Conservation (phyloP, 2,888 invertebrate species). For the Meghimatium bilineatum region DNA sequence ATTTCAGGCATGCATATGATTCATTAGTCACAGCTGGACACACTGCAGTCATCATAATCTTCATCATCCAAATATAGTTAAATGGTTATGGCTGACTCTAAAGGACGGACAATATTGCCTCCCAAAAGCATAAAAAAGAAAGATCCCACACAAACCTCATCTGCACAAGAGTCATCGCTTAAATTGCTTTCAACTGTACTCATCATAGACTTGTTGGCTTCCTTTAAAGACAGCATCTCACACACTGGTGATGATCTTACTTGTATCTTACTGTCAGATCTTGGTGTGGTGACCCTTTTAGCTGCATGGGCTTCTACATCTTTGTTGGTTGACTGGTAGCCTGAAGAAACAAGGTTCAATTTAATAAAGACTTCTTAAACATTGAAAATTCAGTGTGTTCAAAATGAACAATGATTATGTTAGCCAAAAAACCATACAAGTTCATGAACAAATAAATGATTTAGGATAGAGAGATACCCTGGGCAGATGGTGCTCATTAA, state of each 20-base stretch:
- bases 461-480: too few species aligned
- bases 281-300: slow-evolving; percentile 32
- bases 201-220: slow-evolving; percentile 71
- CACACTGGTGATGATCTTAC: slow-evolving; percentile 55
- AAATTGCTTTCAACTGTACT: slow-evolving; percentile 12
- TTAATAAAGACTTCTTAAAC: too few species aligned
- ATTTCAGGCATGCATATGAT: too few species aligned
- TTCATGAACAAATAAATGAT: too few species aligned
- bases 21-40: too few species aligned
- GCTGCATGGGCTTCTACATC: slow-evolving; percentile 61
- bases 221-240: slow-evolving; percentile 69
- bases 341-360: neutral
- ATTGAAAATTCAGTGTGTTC: neutral
- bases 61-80: too few species aligned
- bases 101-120: too few species aligned
- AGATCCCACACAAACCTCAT: slow-evolving; percentile 18
- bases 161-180: neutral
- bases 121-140: too few species aligned
- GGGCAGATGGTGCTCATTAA: too few species aligned
- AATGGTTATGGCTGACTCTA: too few species aligned
- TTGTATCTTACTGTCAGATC: slow-evolving; percentile 30
- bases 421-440: neutral
- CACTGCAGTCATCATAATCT: too few species aligned
- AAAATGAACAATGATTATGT: neutral
- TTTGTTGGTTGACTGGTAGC: slow-evolving; percentile 3